Evolutionary conservation across 2,888 invertebrate species (phyloP), one percentile per base, ranked within the genome.

Genomic region (Conistra vaccinii): DNA sequence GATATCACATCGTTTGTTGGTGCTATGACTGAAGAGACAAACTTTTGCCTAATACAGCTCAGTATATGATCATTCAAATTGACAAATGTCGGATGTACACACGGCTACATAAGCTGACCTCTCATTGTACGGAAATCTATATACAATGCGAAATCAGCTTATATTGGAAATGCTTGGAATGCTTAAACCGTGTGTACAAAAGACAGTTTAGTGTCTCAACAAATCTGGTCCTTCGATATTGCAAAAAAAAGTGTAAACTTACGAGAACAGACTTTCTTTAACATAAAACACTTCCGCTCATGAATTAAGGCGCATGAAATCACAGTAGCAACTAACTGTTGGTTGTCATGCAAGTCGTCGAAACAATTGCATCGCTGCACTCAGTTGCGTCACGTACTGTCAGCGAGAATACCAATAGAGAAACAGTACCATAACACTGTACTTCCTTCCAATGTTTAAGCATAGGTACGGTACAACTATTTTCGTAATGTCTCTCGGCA

Each of bases 271-370:
- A 20, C 5, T 23, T 29, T 48, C 12, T 7, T 4, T 3, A n/a
- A 6, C n/a, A 5, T 14, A 48, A 69, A 7, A 26, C 76, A 72
- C 76, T 17, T 12, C 29, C 51, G 32, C 78, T 75, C 61, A 45
- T 75, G 3, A 26, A 48, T 74, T 60, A 29, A 10, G 12, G 51
- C 55, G 12, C 23, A 62, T 35, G 3, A 57, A 68, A 61, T 60
- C 55, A 45, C 72, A 81, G 71, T 65, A 80, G 73, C 73, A 74
- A 69, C 72, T 84, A 88, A 89, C 86, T 76, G 82, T 82, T 32
- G 77, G 83, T 81, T 81, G 83, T 83, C 89, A 89, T 87, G 90
- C 87, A 69, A 87, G 65, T 78, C 86, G 84, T 86, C 80, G 88
- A 88, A 89, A 89, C 83, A 81, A 83, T 83, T 83, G 86, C 85